Base-by-base conservation (phyloP, 2,888 invertebrate genomes). In the Eucriotettix oculatus region DNA sequence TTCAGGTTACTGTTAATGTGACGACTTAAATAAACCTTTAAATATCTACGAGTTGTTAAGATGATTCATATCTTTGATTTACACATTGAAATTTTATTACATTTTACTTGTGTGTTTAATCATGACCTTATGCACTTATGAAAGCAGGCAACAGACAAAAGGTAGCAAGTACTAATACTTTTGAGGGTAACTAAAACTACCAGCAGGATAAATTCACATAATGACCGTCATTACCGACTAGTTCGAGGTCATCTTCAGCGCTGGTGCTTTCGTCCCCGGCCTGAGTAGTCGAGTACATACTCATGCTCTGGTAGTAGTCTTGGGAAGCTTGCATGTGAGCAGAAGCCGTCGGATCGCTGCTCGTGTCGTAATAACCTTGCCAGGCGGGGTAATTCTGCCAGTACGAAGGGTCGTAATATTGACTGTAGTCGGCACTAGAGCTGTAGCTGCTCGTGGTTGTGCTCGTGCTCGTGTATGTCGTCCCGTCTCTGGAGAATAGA, bases 331-430 rank as follows among this genome's bases (percentile, higher is more conserved):
- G 62, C 14, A 57, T 60, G 17, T 57, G 60, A 29, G 58, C 60
- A 10, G 58, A 53, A n/a, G 66, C 68, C 7, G 75, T 73, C 56
- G 74, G 83, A 68, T 84, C 78, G 54, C 59, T 55, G 10, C 56
- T 48, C 9, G 44, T 60, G 64, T 74, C 74, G 64, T 74, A 74
- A 68, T 85, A 85, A 73, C 86, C 86, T 70, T 85, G 84, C 90
- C 90, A 90, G 66, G 85, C 86, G 58, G 80, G 80, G 71, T 90
- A 91, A 72, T 89, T 89, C 71, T 88, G 89, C 90, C 90, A 91
- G 73, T 91, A 91, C 54, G 86, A 82, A 42, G 88, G 86, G 74
- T 90, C 89, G 73, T 90, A 88, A 74, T 89, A 89, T 73, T 88
- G 82, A 70, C 82, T 80, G 77, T 86, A 81, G 73, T 86, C 81